These are phyloP conservation scores for Osmerus eperlanus DNA, from an alignment of 2,113 vertebrate species.

Conservation along the genomic window DNA sequence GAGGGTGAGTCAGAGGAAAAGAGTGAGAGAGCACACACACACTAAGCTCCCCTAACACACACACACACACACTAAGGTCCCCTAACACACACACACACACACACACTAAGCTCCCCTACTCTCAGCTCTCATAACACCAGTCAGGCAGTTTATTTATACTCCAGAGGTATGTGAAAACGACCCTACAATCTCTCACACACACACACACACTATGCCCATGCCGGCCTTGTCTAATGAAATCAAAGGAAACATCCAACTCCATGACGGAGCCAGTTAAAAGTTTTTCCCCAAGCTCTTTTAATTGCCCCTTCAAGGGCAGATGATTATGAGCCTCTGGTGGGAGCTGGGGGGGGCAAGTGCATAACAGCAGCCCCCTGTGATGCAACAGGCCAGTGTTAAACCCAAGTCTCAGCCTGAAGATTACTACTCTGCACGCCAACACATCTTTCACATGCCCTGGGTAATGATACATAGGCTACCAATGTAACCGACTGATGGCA, in stretches of 20 bases:
- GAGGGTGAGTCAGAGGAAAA: constrained; percentile 79
- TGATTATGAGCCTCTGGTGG: constrained; percentile 10
- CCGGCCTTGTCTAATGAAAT: constrained; percentile 27
- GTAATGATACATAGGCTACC: constrained; percentile 11
- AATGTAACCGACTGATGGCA: constrained; percentile 8
- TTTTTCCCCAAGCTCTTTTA: constrained; percentile 32
- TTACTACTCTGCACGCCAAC: constrained; percentile 44
- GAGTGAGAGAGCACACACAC: constrained; percentile 11
- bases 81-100: background rate
- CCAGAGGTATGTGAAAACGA: constrained; percentile 21
- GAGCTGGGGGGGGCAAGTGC: constrained; percentile 3
- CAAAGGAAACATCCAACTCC: constrained; percentile 29
- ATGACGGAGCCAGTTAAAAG: constrained; percentile 5
- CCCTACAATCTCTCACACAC: background rate
- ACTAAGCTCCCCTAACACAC: background rate
- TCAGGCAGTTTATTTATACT: constrained; percentile 40
- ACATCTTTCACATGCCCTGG: constrained; percentile 44
- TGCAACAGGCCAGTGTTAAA: constrained; percentile 46
- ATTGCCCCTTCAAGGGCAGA: constrained; percentile 33
- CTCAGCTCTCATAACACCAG: constrained; percentile 17
- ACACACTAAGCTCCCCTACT: background rate
- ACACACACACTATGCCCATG: background rate
- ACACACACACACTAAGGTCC: background rate
- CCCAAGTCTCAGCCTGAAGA: constrained; percentile 46
- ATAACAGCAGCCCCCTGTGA: constrained; percentile 33